A percentile compares a stretch with the other conserved stretches of the same genome.
phyloP scores from a whole-genome alignment of 2,113 vertebrate genomes.

The Chlorocebus sabaeus region DNA sequence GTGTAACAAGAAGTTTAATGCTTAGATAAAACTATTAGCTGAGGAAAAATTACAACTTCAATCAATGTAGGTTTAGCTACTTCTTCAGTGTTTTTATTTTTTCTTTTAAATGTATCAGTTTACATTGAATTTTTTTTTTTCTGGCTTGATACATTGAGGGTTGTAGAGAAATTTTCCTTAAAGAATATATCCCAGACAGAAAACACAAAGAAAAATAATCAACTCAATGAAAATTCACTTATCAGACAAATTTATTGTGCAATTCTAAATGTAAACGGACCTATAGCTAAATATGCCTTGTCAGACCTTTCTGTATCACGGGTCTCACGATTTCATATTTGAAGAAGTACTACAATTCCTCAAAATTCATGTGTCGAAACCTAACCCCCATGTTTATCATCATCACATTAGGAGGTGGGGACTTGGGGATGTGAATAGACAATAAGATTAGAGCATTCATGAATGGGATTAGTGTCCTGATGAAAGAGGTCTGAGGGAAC shows the following conservation, averaged over 20 bases:
- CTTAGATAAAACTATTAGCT: neutral
- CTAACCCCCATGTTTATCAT: neutral
- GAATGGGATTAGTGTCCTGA: neutral
- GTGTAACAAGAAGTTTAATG: neutral
- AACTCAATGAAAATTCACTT: neutral
- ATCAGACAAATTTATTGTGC: neutral
- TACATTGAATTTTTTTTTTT: neutral
- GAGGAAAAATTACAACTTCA: neutral
- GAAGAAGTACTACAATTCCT: neutral
- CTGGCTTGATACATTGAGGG: neutral
- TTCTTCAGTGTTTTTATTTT: neutral
- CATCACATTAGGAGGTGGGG: neutral
- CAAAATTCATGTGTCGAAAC: neutral
- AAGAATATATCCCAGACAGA: neutral
- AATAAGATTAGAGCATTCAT: neutral
- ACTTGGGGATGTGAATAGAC: no score
- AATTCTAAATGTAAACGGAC: neutral
- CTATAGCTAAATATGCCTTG: neutral
- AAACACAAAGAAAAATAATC: neutral
- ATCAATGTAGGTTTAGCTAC: neutral
- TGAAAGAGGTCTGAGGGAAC: rapidly evolving
- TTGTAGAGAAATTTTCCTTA: neutral
- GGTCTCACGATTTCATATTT: neutral
- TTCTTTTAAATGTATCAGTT: neutral
- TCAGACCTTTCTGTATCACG: neutral